Evolutionary conservation across 1,140 invertebrate genomes (phyloP), one percentile per base, ranked within the genome.

Genomic region (Lanistes nyassanus): DNA sequence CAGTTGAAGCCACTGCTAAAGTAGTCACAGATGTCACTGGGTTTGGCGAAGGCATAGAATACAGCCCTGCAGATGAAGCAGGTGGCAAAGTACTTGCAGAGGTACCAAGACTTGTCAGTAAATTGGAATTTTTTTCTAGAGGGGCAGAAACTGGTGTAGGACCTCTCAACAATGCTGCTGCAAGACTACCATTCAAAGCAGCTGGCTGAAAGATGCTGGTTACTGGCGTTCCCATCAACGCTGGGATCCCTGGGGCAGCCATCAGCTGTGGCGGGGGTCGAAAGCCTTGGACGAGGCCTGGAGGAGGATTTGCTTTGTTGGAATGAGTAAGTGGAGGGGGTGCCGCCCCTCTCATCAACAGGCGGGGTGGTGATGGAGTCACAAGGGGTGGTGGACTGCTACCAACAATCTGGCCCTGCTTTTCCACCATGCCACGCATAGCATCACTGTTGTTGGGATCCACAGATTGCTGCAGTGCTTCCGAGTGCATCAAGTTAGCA

Each of bases 191-290:
- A 51, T 29, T 11, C 16, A 29, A n/a, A 31, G 60, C 23, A 26
- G 56, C 56, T 60, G 11, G 11, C 9, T n/a, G 3, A 60, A 7
- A 5, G 9, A 26, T 11, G 56, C 29, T 60, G 56, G 29, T 29
- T 36, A n/a, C n/a, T 42, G 37, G 31, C 26, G 64, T 74, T 31
- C 1, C 29, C 5, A 16, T 2, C 9, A 16, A 47, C 19, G 42
- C 42, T 19, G 26, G 21, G 19, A 72, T 31, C 42, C 70, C 77
- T 26, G 74, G 77, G 69, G 74, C 77, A 7, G 67, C 67, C 21
- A 36, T 70, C 5, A 78, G 58, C 1, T 37, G n/a, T n/a, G 74
- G 77, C 1, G 67, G 77, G 26, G 67, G 58, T 34, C 58, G 42
- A 7, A 47, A 16, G 26, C 23, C 55, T 60, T 11, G 13, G 56